Conservation (phyloP, 2,797 vertebrate genomes). For the Sardinella longiceps region DNA sequence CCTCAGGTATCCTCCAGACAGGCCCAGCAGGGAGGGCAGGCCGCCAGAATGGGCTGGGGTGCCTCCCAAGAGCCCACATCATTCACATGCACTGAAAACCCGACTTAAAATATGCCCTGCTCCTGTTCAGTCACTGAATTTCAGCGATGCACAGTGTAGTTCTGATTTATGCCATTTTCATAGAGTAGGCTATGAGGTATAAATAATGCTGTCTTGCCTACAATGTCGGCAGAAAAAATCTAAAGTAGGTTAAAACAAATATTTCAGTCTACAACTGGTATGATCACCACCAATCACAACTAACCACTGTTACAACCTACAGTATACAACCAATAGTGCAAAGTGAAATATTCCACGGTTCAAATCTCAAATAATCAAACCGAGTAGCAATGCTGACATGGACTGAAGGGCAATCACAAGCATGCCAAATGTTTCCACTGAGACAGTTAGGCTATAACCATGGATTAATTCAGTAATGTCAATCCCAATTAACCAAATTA, state of each 20-base stretch:
- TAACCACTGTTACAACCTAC: too few species aligned
- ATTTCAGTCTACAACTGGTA: neutral
- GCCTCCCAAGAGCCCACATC: neutral
- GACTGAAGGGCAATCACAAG: neutral
- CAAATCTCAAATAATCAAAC: neutral
- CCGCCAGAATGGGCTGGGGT: neutral
- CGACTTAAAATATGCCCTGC: too few species aligned
- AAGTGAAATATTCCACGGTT: neutral
- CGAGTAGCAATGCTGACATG: neutral
- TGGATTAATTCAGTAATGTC: neutral
- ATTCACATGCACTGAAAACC: neutral
- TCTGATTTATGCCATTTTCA: neutral
- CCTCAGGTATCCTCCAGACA: neutral
- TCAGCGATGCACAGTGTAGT: neutral
- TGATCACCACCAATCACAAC: too few species aligned
- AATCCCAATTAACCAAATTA: neutral
- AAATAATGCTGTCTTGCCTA: neutral
- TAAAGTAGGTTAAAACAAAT: neutral
- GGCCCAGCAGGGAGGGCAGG: neutral
- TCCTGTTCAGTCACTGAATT: neutral
- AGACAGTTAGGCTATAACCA: neutral
- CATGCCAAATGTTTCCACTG: neutral
- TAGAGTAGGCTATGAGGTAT: neutral
- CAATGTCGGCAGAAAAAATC: neutral
- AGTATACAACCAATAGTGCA: too few species aligned